Conservation (phyloP, 2,113 vertebrate species). For the Stigmatopora argus region DNA sequence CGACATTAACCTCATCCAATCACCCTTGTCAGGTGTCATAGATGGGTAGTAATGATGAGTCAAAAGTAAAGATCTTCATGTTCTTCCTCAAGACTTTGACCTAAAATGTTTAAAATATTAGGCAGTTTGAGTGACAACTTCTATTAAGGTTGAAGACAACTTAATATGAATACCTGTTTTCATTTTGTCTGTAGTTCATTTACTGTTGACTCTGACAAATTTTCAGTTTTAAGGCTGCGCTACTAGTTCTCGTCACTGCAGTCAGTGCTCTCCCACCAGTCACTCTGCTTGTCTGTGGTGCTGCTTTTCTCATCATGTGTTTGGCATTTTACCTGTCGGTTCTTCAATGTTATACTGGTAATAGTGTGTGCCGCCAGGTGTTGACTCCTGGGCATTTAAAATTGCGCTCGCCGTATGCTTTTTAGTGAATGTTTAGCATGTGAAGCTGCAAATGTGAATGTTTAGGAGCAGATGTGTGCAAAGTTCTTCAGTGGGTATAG, state of each 20-base stretch:
- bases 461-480: constrained; percentile 15
- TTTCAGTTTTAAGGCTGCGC: constrained; percentile 49
- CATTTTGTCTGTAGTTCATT: constrained; percentile 33
- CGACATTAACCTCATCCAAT: constrained; percentile 51
- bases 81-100: neutral
- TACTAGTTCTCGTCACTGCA: constrained; percentile 50
- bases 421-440: constrained; percentile 31
- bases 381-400: constrained; percentile 60
- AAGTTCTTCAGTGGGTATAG: neutral
- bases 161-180: constrained; percentile 14
- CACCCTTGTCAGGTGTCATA: constrained; percentile 45
- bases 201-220: constrained; percentile 66
- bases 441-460: constrained; percentile 18
- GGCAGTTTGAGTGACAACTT: constrained; percentile 10
- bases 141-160: neutral
- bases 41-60: constrained; percentile 56
- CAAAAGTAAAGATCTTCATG: constrained; percentile 58
- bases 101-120: neutral
- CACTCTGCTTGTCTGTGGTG: constrained; percentile 70
- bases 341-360: constrained; percentile 66
- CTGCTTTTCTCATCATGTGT: constrained; percentile 68
- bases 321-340: constrained; percentile 64
- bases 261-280: constrained; percentile 60
- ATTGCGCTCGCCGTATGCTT: constrained; percentile 43
- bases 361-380: constrained; percentile 66